A percentile compares a stretch with the other conserved stretches of the same genome.
Conservation (phyloP, 2,113 vertebrate genomes). For the Bostrychus sinensis region DNA sequence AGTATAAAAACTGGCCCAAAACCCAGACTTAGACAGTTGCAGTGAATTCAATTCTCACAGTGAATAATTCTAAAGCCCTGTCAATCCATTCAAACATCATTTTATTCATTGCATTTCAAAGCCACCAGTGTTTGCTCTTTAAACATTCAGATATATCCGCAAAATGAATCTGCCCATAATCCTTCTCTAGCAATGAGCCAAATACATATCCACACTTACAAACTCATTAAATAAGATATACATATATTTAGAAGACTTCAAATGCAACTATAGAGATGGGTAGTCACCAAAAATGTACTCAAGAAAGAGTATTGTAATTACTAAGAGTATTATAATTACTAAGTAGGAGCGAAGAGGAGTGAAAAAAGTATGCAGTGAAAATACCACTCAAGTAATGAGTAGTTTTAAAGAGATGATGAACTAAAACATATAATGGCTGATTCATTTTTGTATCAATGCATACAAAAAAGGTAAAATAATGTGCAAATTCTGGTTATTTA, state of each 20-base stretch:
- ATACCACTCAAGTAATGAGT: not conserved
- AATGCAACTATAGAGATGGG: not conserved
- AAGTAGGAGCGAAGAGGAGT: no score
- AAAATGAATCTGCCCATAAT: slow-evolving; percentile 30
- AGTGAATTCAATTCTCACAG: slow-evolving; percentile 28
- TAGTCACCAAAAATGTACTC: no score
- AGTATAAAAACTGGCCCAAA: slow-evolving; percentile 14
- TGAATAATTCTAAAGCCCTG: slow-evolving; percentile 20
- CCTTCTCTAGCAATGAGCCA: slow-evolving; percentile 49
- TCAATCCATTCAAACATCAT: slow-evolving; percentile 17
- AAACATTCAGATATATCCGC: slow-evolving; percentile 26
- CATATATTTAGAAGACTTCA: slow-evolving; percentile 39
- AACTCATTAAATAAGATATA: slow-evolving; percentile 65
- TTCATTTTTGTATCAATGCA: no score
- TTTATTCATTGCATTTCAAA: slow-evolving; percentile 33
- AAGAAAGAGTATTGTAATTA: no score
- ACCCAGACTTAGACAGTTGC: slow-evolving; percentile 9
- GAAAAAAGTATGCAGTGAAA: not conserved
- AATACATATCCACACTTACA: slow-evolving; percentile 38
- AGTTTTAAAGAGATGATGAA: no score
- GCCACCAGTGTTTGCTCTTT: slow-evolving; percentile 38
- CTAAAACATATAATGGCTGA: no score
- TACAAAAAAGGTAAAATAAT: no score
- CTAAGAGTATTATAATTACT: no score
- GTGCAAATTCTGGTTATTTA: no score